phyloP scores from a whole-genome alignment of 2,888 invertebrate species.

The Mythimna loreyi region DNA sequence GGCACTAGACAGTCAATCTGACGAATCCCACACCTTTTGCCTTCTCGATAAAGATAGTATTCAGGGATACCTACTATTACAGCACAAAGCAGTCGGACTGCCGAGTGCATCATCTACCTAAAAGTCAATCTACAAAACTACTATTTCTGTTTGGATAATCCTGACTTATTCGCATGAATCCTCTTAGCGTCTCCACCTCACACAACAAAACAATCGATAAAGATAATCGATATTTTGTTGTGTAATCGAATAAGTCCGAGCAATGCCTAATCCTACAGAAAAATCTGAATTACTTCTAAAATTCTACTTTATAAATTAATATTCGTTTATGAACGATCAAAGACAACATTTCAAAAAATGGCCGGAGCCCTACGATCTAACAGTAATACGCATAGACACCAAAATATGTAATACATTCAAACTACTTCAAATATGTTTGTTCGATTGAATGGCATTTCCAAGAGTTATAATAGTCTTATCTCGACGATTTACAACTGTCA shows the following conservation, averaged over 20 bases:
- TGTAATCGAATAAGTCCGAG: slow-evolving; percentile 43
- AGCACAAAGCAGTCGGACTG: slow-evolving; percentile 6
- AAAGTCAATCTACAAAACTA: slow-evolving; percentile 35
- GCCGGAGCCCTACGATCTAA: slow-evolving; percentile 24
- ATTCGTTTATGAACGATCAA: slow-evolving; percentile 21
- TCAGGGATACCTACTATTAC: neutral
- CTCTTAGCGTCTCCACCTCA: neutral
- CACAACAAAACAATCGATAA: too few species aligned
- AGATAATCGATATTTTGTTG: too few species aligned
- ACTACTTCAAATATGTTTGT: slow-evolving; percentile 36
- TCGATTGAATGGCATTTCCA: slow-evolving; percentile 36
- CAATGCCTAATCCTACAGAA: slow-evolving; percentile 29
- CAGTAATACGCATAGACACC: slow-evolving; percentile 25
- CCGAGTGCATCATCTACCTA: slow-evolving; percentile 32
- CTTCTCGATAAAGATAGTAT: slow-evolving; percentile 5
- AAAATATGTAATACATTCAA: slow-evolving; percentile 27
- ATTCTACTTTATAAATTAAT: slow-evolving; percentile 33
- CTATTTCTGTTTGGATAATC: neutral
- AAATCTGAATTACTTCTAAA: slow-evolving; percentile 13
- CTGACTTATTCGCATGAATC: slow-evolving; percentile 23
- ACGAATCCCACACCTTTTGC: slow-evolving; percentile 19
- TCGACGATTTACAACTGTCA: slow-evolving; percentile 36
- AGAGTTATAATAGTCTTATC: slow-evolving; percentile 33
- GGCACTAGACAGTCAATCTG: slow-evolving; percentile 26
- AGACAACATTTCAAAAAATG: slow-evolving; percentile 32